Conservation (phyloP, 2,113 vertebrate genomes). For the Stigmatopora nigra region DNA sequence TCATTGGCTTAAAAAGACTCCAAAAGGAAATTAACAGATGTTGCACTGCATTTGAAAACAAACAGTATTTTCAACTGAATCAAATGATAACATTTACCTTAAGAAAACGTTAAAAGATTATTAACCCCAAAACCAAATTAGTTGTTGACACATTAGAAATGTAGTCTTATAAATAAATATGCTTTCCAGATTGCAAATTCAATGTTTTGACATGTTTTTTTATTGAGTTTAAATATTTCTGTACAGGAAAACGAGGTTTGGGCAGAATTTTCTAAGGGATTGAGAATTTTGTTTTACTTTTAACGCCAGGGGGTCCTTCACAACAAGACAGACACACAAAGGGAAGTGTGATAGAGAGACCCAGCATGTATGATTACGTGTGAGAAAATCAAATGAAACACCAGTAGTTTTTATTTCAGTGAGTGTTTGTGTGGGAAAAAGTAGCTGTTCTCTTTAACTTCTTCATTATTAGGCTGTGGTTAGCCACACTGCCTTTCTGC, state of each 20-base stretch:
- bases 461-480: conserved; percentile 41
- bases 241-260: conserved; percentile 27
- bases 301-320: conserved; percentile 16
- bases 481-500: conserved; percentile 34
- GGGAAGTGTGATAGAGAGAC: conserved; percentile 18
- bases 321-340: conserved; percentile 17
- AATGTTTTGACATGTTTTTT: conserved; percentile 1
- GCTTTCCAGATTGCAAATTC: not conserved
- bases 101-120: not conserved
- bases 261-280: conserved; percentile 31
- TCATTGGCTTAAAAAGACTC: not conserved
- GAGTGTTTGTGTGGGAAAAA: conserved; percentile 5
- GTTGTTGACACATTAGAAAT: not conserved
- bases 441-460: conserved; percentile 26
- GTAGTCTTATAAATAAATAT: not conserved
- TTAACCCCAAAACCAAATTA: not conserved
- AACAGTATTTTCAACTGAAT: not conserved
- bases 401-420: conserved; percentile 1
- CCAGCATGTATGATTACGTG: not conserved
- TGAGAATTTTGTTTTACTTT: conserved; percentile 27
- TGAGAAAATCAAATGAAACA: conserved; percentile 8
- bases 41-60: not conserved
- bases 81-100: not conserved
- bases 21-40: not conserved
- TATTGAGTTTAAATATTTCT: conserved; percentile 23